Evolutionary conservation across 1,140 invertebrate genomes (phyloP).

Genomic region (Protaetia brevitarsis): DNA sequence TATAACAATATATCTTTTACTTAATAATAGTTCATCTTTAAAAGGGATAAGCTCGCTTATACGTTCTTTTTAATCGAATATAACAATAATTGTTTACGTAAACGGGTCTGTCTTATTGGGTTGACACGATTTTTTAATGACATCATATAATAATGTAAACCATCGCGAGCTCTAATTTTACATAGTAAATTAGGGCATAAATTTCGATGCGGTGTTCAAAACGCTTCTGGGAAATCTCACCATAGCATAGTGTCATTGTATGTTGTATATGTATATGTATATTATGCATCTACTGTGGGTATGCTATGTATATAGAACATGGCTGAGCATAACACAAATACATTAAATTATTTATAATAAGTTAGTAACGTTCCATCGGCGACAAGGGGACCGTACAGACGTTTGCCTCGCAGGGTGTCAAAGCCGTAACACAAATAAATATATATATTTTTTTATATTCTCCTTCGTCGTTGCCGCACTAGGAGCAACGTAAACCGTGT

Average conservation of each 20-base stretch:
- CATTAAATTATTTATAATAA: slow-evolving; percentile 21
- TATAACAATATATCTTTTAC: too few relatives aligned
- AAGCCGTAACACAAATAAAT: slow-evolving; percentile 19
- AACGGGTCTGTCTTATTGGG: too few relatives aligned
- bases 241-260: too few relatives aligned
- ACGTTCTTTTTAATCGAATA: too few relatives aligned
- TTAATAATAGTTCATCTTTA: too few relatives aligned
- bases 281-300: too few relatives aligned
- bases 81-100: too few relatives aligned
- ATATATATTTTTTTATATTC: neutral
- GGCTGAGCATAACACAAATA: slow-evolving; percentile 4
- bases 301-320: slow-evolving; percentile 11
- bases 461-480: neutral
- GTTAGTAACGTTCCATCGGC: slow-evolving; percentile 11
- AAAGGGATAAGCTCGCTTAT: too few relatives aligned
- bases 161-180: neutral
- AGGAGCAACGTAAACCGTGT: neutral
- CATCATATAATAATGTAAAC: neutral
- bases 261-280: too few relatives aligned
- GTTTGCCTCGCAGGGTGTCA: slow-evolving; percentile 16
- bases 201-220: neutral
- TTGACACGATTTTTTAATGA: too few relatives aligned
- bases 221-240: too few relatives aligned
- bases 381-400: slow-evolving; percentile 6
- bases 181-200: neutral